A percentile compares a stretch with the other conserved stretches of the same genome.
phyloP scores from a whole-genome alignment of 2,113 vertebrate genomes.

The Atrichornis clamosus region DNA sequence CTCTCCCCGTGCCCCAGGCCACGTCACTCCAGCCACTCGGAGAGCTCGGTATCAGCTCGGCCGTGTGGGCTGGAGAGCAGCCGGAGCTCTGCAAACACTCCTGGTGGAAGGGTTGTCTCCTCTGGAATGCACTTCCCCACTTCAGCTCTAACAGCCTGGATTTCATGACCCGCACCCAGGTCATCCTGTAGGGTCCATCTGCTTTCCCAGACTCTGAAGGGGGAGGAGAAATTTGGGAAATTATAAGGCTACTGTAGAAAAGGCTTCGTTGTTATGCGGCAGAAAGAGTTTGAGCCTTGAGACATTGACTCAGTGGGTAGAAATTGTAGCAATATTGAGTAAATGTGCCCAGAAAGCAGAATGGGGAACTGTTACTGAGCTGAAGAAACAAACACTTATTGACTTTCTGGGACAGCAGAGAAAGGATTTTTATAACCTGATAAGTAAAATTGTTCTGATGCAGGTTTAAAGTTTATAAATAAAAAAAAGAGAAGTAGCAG shows the following conservation, averaged over 20 bases:
- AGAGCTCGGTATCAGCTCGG: neutral
- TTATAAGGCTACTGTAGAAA: neutral
- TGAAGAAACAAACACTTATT: neutral
- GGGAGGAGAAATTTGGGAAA: neutral
- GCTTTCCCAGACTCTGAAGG: slow-evolving; percentile 20
- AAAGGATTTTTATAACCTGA: neutral
- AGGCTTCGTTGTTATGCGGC: rapidly evolving
- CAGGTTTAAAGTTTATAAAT: neutral
- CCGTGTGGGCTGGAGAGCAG: neutral
- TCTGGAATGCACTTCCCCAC: neutral
- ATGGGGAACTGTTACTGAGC: neutral
- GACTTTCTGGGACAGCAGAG: neutral
- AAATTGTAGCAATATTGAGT: neutral
- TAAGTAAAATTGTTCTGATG: neutral
- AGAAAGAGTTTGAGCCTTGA: neutral
- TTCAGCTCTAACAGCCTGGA: neutral
- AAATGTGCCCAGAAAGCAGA: neutral
- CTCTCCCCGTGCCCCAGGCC: neutral
- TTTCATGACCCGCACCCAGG: neutral
- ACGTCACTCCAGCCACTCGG: neutral
- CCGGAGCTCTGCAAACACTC: neutral
- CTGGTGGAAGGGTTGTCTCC: neutral
- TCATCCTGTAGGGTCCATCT: neutral
- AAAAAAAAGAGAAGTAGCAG: neutral
- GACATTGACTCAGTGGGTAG: neutral